Evolutionary conservation across 2,797 vertebrate genomes (phyloP), one percentile per base, ranked within the genome.

Genomic region (Petrocephalus sullivani): DNA sequence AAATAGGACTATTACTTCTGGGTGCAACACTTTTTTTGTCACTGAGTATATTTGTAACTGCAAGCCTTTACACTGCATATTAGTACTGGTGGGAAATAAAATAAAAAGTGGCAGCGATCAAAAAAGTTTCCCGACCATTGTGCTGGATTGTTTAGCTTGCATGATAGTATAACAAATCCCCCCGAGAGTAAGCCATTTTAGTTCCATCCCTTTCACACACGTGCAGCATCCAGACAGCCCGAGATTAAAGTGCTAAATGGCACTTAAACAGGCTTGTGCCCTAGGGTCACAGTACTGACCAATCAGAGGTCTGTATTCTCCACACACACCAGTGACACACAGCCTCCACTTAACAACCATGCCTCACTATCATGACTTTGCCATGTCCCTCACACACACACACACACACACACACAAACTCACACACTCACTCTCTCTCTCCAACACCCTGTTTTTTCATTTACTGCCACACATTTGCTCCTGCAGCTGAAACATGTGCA

Each of bases 401-500:
- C 71, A 78, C 71, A 81, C 37, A 53, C 14, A n/a, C 53, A 57
- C 53, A 57, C 83, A 57, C 83, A 84, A 46, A 51, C 83, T 16
- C 83, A 57, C 83, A 58, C 23, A 58, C 83, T 58, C 56, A 57
- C 54, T 58, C 16, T 58, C 6, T 37, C 19, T 53, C 1, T 53
- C 4, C 1, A 8, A 4, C 37, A 46, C 37, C n/a, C 37, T 64
- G 33, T 49, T 87, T 51, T 67, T 51, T 58, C 60, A 67, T 67
- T 87, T 67, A 37, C 85, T 23, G 19, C 58, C 41, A 60, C 53
- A 49, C 85, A 64, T 87, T 64, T 87, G 58, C 60, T 67, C 10
- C 2, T n/a, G 60, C 58, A 51, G 85, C 85, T 87, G 60, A 87
- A 54, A 86, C 83, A 60, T 41, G 84, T 58, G 84, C 84, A 60